Conservation (phyloP, 1,140 invertebrate genomes). For the Platyscapa corneri region DNA sequence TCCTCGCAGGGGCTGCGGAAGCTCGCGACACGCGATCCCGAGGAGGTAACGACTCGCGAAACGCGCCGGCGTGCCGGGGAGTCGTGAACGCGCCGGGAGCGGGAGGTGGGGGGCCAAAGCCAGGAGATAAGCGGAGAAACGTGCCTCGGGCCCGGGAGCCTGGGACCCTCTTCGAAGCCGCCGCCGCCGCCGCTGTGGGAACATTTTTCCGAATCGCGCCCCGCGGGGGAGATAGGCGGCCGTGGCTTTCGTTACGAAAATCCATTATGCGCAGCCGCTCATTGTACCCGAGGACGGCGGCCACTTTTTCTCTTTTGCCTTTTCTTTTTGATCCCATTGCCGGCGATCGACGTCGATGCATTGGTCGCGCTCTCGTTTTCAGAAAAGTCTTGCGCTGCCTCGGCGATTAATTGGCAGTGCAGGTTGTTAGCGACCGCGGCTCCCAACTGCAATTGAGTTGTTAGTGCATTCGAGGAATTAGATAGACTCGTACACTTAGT, state of each 20-base stretch:
- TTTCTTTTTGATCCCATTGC: neutral
- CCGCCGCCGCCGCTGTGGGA: slow-evolving; percentile 15
- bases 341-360: slow-evolving; percentile 3
- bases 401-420: neutral
- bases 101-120: neutral
- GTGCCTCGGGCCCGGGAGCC: neutral
- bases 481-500: neutral
- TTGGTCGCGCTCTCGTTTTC: neutral
- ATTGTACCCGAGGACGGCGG: neutral
- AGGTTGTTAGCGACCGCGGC: neutral
- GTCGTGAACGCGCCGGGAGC: slow-evolving; percentile 1
- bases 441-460: neutral
- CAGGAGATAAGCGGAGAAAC: slow-evolving; percentile 36
- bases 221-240: neutral
- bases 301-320: neutral
- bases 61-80: neutral
- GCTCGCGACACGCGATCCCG: neutral
- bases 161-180: neutral
- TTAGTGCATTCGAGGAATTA: neutral
- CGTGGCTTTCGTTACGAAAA: slow-evolving; percentile 11
- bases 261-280: neutral
- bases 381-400: neutral
- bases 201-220: slow-evolving; percentile 18
- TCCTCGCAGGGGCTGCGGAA: neutral
- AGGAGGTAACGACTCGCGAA: too few relatives aligned